Base-by-base conservation (phyloP, 2,888 invertebrate genomes). In the Therioaphis trifolii region DNA sequence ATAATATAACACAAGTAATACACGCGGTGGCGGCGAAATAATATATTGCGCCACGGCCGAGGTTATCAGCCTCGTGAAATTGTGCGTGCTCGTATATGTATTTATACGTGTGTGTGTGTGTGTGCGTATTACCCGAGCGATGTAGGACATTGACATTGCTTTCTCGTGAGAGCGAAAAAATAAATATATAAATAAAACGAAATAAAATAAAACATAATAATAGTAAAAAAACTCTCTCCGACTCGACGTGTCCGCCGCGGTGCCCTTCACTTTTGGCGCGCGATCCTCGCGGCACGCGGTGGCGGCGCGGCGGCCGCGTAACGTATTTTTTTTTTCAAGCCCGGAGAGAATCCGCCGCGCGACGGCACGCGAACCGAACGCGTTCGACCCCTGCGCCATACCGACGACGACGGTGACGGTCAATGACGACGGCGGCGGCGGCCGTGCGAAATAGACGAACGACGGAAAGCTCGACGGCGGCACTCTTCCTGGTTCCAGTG, bases 101-200 rank as follows among this genome's bases (percentile, higher is more conserved):
- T 35, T 35, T 5, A 5, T 35, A 21, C n/a, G 52, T 27, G 24
- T n/a, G n/a, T 27, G 55, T 29, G 43, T 27, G n/a, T 43, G 27
- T n/a, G n/a, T n/a, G n/a, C n/a, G 40, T 77, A 66, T 77, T 63
- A 52, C 72, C 52, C 52, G 52, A 72, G 9, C 80, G 71, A 72
- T 80, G 71, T 80, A 80, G 80, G 80, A 80, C 80, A 72, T 80
- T 80, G 80, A 80, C 80, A 80, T 80, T 80, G 80, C 80, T 80
- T 80, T 80, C 80, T 80, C 80, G 80, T n/a, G 71, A 69, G 69
- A 61, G 71, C 58, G 29, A 71, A 40, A 58, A 71, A 79, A 71
- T 18, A 49, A 69, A 55, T 35, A n/a, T n/a, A n/a, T n/a, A n/a
- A 35, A 69, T 24, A 12, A 35, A 66, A 68, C 21, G 52, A 69